Evolutionary conservation across 2,888 invertebrate genomes (phyloP).

Genomic region (Drosophila yooni): DNA sequence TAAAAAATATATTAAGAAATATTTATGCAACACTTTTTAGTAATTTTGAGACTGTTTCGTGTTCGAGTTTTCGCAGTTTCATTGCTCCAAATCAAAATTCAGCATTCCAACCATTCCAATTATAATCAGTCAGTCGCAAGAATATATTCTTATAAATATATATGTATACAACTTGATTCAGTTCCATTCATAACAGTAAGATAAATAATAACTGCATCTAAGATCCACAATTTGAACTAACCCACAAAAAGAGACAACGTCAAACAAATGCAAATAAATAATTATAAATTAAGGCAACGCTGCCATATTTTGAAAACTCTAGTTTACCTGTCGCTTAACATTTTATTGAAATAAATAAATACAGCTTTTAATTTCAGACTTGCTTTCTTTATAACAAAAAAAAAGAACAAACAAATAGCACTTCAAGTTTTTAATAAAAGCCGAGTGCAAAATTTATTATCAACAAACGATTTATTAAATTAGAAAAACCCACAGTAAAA

Average conservation of each 20-base stretch:
- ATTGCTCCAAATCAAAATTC: not conserved
- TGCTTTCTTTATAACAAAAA: not conserved
- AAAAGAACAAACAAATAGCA: not conserved
- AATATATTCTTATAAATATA: not conserved
- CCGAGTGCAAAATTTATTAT: conserved; percentile 71
- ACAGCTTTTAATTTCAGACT: not conserved
- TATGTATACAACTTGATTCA: not conserved
- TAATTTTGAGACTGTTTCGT: not conserved
- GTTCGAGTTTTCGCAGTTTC: not conserved
- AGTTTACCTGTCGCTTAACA: not conserved
- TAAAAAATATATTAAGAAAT: no score
- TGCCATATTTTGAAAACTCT: not conserved
- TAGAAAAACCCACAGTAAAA: conserved; percentile 69
- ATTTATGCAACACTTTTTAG: not conserved
- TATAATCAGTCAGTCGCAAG: not conserved
- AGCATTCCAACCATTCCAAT: not conserved
- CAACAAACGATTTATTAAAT: conserved; percentile 79
- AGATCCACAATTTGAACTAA: not conserved
- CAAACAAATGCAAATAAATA: not conserved
- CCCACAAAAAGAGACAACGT: not conserved
- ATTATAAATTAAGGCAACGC: not conserved
- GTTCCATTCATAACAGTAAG: not conserved
- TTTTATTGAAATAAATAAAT: not conserved
- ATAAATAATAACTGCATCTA: not conserved
- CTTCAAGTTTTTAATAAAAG: conserved; percentile 66